Conservation (phyloP, 2,113 vertebrate species). For the Chloroceryle aenea region DNA sequence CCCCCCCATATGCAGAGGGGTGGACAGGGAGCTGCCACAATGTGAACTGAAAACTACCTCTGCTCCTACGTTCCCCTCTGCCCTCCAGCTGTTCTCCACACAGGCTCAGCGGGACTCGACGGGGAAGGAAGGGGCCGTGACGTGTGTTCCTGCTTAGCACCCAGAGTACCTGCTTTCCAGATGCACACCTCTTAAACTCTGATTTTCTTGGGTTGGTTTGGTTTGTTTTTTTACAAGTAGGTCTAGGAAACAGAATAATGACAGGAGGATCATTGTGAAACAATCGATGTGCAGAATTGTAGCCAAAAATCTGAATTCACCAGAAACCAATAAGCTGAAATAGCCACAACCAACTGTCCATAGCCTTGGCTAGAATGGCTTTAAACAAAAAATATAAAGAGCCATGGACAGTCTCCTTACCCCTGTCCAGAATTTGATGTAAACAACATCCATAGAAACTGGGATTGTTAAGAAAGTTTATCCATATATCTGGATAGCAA, state of each 20-base stretch:
- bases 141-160: constrained; percentile 52
- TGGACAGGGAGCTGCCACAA: background rate
- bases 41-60: constrained; percentile 18
- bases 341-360: constrained; percentile 77
- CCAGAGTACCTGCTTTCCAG: constrained; percentile 69
- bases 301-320: constrained; percentile 75
- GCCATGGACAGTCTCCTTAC: constrained; percentile 78
- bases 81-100: background rate
- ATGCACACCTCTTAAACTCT: constrained; percentile 34
- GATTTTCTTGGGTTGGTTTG: background rate
- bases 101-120: background rate
- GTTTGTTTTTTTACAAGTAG: constrained; percentile 37
- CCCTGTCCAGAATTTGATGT: constrained; percentile 83
- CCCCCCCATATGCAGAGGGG: background rate
- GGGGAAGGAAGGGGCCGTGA: background rate
- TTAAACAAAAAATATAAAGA: constrained; percentile 81
- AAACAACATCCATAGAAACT: constrained; percentile 85
- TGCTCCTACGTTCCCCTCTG: constrained; percentile 6
- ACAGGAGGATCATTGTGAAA: constrained; percentile 68
- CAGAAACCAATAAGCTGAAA: constrained; percentile 73
- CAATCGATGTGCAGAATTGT: constrained; percentile 45
- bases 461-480: constrained; percentile 89
- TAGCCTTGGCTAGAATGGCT: constrained; percentile 79
- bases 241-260: constrained; percentile 71
- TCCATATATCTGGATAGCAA: constrained; percentile 93